Conservation (phyloP, 2,113 vertebrate genomes). For the Desmodus rotundus region DNA sequence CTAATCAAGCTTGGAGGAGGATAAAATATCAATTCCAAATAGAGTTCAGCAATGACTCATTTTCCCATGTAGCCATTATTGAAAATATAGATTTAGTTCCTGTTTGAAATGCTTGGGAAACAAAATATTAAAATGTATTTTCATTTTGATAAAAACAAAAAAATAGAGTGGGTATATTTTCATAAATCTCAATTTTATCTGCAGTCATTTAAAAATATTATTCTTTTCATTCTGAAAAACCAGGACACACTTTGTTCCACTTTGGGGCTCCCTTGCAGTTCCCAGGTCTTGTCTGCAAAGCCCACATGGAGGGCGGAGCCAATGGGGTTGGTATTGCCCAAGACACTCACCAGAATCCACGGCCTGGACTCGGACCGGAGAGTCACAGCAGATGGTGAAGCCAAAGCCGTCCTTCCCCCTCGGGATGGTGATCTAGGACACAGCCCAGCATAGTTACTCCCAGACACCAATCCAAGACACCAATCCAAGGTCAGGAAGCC, state of each 20-base stretch:
- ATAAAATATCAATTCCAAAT: background rate
- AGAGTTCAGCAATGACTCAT: background rate
- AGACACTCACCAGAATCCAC: conserved; percentile 87
- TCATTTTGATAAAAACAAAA: conserved; percentile 58
- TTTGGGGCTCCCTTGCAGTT: background rate
- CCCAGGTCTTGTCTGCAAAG: background rate
- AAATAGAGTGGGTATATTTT: conserved; percentile 33
- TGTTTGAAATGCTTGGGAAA: conserved; percentile 29
- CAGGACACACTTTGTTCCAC: background rate
- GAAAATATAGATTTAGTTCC: conserved; percentile 41
- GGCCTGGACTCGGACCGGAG: conserved; percentile 94
- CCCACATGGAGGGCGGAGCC: background rate
- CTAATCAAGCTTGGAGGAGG: background rate
- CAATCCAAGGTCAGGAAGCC: background rate
- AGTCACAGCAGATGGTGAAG: conserved; percentile 97
- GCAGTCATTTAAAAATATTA: conserved; percentile 53
- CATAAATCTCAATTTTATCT: conserved; percentile 29
- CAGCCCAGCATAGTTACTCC: conserved; percentile 44
- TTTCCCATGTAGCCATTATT: background rate
- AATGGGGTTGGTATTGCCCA: rapidly evolving
- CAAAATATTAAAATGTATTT: conserved; percentile 57
- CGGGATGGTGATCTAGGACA: conserved; percentile 90
- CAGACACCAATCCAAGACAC: conserved; percentile 2
- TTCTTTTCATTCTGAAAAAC: conserved; percentile 40
- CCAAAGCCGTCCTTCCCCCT: conserved; percentile 94